Evolutionary conservation across 1,140 invertebrate species (phyloP).

Genomic region (Holcopasites calliopsidis): DNA sequence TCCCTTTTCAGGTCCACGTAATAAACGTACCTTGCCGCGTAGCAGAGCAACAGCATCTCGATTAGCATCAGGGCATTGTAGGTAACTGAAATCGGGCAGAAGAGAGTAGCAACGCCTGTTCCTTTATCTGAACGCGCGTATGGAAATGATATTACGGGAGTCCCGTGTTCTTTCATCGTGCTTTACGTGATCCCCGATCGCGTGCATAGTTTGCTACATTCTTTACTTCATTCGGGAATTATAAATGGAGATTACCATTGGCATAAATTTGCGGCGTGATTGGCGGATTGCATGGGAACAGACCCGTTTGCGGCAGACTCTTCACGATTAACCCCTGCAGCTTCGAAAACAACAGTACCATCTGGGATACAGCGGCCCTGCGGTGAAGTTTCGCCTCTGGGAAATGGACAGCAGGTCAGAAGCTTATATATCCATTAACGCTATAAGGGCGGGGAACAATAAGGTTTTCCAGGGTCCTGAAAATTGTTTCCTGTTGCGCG

Average conservation of each 20-base stretch:
- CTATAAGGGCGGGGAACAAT: background rate
- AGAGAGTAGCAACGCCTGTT: slow-evolving; percentile 28
- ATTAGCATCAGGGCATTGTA: slow-evolving; percentile 77
- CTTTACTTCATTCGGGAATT: background rate
- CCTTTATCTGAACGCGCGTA: slow-evolving; percentile 16
- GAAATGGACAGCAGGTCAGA: slow-evolving; percentile 53
- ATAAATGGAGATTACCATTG: slow-evolving; percentile 65
- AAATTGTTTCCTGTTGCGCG: slow-evolving; percentile 35
- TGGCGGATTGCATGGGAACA: slow-evolving; percentile 77
- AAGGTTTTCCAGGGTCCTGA: slow-evolving; percentile 26
- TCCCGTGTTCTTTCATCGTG: background rate
- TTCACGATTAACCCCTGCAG: slow-evolving; percentile 71
- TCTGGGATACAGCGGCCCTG: slow-evolving; percentile 70
- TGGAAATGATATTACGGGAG: slow-evolving; percentile 19
- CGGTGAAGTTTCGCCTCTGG: slow-evolving; percentile 70
- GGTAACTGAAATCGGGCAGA: slow-evolving; percentile 74
- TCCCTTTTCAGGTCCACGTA: slow-evolving; percentile 62
- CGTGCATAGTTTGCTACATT: too few species aligned
- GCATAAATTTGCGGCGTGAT: slow-evolving; percentile 74
- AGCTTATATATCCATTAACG: slow-evolving; percentile 29
- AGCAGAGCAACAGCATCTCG: slow-evolving; percentile 78
- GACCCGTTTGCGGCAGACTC: slow-evolving; percentile 64
- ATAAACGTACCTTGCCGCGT: slow-evolving; percentile 74
- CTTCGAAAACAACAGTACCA: slow-evolving; percentile 76
- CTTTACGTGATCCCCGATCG: background rate